Percentiles rank a stretch among this genome's conserved stretches.
These are phyloP conservation scores for Neolamprologus devosi DNA, from an alignment of 2,113 vertebrate species.

Conservation along the genomic window DNA sequence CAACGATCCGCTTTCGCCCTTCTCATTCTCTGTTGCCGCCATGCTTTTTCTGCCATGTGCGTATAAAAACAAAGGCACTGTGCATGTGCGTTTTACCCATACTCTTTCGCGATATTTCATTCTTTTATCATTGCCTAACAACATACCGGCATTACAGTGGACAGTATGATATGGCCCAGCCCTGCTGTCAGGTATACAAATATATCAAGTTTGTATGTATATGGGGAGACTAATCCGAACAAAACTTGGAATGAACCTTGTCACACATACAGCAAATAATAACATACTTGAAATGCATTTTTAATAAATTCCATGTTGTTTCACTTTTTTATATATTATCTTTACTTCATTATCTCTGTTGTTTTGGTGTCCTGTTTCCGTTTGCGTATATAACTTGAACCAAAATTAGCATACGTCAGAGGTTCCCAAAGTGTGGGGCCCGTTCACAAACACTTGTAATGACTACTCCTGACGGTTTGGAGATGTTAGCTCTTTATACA, in stretches of 20 bases:
- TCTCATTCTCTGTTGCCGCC: no score
- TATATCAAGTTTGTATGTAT: no score
- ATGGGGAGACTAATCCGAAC: not conserved
- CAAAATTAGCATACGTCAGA: not conserved
- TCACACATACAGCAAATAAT: not conserved
- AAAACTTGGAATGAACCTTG: not conserved
- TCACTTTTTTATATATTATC: not conserved
- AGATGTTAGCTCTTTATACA: not conserved
- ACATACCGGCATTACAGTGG: no score
- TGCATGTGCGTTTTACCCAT: no score
- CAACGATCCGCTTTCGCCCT: no score
- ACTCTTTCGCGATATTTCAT: no score
- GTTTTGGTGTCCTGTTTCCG: not conserved
- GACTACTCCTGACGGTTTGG: not conserved
- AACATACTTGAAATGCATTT: not conserved
- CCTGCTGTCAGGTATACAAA: no score
- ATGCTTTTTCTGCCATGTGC: no score
- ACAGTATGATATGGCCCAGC: no score
- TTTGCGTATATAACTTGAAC: not conserved
- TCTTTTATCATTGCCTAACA: no score
- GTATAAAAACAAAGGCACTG: no score
- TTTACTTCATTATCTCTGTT: not conserved
- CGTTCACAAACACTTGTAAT: not conserved
- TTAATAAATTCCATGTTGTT: not conserved
- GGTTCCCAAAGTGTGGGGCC: no score